Conservation (phyloP, 2,113 vertebrate genomes). For the crab-eating macaque (Macaca fascicularis) region DNA sequence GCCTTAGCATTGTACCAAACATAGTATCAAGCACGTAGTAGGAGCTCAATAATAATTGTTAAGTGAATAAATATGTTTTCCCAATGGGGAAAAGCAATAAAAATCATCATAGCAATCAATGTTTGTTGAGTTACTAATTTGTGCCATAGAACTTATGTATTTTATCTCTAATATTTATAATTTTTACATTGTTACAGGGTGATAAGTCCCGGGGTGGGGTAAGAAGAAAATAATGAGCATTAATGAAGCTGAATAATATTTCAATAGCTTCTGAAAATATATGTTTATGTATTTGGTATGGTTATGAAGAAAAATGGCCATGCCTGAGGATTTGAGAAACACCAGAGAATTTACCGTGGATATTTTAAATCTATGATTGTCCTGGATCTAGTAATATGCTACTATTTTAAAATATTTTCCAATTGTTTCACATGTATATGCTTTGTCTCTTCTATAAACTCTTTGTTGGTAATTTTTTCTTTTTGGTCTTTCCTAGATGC, state of each 20-base stretch:
- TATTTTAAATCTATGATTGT: neutral
- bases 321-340: neutral
- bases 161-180: neutral
- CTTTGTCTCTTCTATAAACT: neutral
- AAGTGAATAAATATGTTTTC: neutral
- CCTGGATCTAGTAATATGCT: neutral
- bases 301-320: neutral
- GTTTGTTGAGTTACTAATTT: neutral
- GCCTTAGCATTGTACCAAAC: neutral
- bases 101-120: neutral
- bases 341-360: neutral
- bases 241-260: neutral
- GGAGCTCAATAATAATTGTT: neutral
- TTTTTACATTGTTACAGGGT: neutral
- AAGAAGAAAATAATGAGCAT: fast-evolving
- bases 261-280: neutral
- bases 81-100: neutral
- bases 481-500: neutral
- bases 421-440: neutral
- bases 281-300: neutral
- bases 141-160: neutral
- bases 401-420: neutral
- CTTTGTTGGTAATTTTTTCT: neutral
- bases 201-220: fast-evolving
- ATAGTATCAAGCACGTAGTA: neutral